phyloP scores from a whole-genome alignment of 2,113 vertebrate genomes.

The Eolophus roseicapilla region DNA sequence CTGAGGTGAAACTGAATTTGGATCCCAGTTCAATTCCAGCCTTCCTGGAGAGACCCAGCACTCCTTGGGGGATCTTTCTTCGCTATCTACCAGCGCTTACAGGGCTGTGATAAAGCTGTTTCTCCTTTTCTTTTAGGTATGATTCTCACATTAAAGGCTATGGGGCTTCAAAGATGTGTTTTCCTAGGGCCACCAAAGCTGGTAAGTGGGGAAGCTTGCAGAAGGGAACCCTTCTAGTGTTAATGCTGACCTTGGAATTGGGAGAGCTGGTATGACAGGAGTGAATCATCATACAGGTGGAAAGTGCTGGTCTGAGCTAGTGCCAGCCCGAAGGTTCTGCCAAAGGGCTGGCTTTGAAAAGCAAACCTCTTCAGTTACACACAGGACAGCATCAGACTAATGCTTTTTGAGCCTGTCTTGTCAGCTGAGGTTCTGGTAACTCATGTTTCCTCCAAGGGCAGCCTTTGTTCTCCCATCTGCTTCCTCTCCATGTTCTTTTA shows the following conservation, averaged over 20 bases:
- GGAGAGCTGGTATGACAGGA: too few species aligned
- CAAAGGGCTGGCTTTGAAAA: background rate
- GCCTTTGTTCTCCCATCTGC: background rate
- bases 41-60: background rate
- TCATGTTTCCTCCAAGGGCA: too few species aligned
- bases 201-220: conserved; percentile 74
- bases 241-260: background rate
- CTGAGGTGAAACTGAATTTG: background rate
- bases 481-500: background rate
- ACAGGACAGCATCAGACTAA: background rate
- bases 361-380: background rate
- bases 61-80: background rate
- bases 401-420: background rate
- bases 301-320: background rate
- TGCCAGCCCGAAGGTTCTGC: background rate
- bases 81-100: rapidly evolving
- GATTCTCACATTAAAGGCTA: conserved; percentile 89
- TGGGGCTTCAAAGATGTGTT: conserved; percentile 84
- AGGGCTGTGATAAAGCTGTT: background rate
- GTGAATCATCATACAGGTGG: background rate
- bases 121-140: conserved; percentile 78
- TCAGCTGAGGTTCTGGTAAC: background rate
- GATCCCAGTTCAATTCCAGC: background rate
- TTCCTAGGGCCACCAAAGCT: conserved; percentile 91
- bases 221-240: background rate